Conservation (phyloP, 2,797 vertebrate species). For the Melanogrammus aeglefinus region DNA sequence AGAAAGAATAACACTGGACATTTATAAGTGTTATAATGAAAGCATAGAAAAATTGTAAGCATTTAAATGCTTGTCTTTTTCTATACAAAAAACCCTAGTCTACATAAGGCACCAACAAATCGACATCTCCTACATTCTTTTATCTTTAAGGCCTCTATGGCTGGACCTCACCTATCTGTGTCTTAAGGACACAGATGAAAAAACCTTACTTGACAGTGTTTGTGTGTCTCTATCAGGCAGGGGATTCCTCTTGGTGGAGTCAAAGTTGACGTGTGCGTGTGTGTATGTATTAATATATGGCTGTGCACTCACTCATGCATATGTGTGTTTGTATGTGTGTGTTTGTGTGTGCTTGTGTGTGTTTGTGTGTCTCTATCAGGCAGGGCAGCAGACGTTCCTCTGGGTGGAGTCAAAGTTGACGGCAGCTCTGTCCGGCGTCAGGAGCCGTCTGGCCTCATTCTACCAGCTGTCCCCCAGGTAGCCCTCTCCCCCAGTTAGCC, state of each 20-base stretch:
- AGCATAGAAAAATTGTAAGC: no score
- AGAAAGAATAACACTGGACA: no score
- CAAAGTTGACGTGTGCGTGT: slow-evolving; percentile 52
- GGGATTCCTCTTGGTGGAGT: slow-evolving; percentile 77
- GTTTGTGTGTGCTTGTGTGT: slow-evolving; percentile 1
- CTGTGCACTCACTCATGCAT: background rate
- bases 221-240: slow-evolving; percentile 57
- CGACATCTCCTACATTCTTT: no score
- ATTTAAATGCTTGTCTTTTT: no score
- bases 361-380: slow-evolving; percentile 53
- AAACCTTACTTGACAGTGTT: no score
- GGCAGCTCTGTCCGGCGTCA: slow-evolving; percentile 67
- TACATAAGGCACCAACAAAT: no score
- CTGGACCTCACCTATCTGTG: no score
- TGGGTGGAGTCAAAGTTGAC: slow-evolving; percentile 76
- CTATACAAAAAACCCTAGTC: no score
- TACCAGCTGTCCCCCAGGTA: slow-evolving; percentile 82
- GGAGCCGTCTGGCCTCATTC: slow-evolving; percentile 72
- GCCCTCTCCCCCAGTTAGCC: background rate
- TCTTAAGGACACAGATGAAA: no score
- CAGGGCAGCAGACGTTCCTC: slow-evolving; percentile 69
- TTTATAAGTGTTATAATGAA: no score
- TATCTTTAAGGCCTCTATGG: no score
- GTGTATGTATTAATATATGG: background rate
- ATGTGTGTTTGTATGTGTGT: background rate